A percentile compares a stretch with the other conserved stretches of the same genome.
These are phyloP conservation scores for Hemistola chrysoprasaria DNA, from an alignment of 2,888 invertebrate species.

Conservation along the genomic window DNA sequence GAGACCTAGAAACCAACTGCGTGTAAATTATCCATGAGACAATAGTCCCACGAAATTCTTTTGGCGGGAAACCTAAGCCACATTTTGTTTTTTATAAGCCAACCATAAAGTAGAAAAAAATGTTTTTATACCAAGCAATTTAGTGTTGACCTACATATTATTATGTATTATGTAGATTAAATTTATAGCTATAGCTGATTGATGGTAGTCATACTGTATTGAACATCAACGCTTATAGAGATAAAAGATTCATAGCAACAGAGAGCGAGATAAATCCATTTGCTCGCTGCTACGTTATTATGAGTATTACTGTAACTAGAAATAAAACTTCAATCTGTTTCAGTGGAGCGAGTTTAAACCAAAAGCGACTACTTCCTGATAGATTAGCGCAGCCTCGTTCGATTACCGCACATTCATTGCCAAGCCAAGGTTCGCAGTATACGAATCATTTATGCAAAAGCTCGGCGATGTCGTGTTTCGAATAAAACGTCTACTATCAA, in stretches of 20 bases:
- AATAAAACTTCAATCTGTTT: constrained; percentile 8
- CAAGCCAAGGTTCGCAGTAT: constrained; percentile 29
- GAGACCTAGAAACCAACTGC: constrained; percentile 9
- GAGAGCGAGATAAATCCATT: not conserved
- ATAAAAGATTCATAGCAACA: not conserved
- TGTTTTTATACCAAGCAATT: too few species aligned
- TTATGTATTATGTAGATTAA: not conserved
- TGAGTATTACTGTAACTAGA: not conserved
- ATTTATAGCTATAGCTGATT: not conserved
- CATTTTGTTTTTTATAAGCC: too few species aligned
- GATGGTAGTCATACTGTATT: not conserved
- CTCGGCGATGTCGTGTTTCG: not conserved
- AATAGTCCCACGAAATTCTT: constrained; percentile 3
- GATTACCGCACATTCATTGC: constrained; percentile 28
- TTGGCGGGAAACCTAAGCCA: not conserved
- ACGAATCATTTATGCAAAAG: constrained; percentile 18
- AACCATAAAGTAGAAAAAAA: too few species aligned
- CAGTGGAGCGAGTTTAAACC: constrained; percentile 4
- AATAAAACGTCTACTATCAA: not conserved
- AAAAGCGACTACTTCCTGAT: constrained; percentile 12
- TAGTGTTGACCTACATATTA: too few species aligned
- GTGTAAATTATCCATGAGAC: constrained; percentile 14
- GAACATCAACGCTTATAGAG: not conserved
- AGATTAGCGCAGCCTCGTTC: constrained; percentile 12
- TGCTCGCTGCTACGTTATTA: not conserved